Evolutionary conservation across 1,140 invertebrate species (phyloP), one percentile per base, ranked within the genome.

Genomic region (Philaenus spumarius): DNA sequence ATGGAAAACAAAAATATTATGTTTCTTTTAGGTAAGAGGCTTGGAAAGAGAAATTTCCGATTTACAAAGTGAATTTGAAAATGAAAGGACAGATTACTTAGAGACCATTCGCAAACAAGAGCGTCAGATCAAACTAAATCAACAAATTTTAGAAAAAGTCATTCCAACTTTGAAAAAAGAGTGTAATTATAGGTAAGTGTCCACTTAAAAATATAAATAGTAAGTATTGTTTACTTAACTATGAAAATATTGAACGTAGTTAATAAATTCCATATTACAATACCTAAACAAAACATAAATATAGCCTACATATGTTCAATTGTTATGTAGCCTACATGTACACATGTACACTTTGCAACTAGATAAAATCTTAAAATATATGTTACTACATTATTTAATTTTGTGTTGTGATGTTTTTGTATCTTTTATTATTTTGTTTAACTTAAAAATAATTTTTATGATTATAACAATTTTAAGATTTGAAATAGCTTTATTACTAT

Each of bases 11-110:
- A n/a, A n/a, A n/a, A n/a, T n/a, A n/a, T n/a, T n/a, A n/a, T n/a
- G n/a, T n/a, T n/a, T n/a, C n/a, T 60, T 63, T 35, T 51, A 82
- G 79, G 73, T 84, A 14, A 77, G 78, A 68, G 71, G 78, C 20
- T 67, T 88, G 47, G 84, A 90, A 67, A 73, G 81, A 60, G 90
- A 93, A 71, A 85, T 93, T 9, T 70, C 73, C 17, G 90, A 93
- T 73, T 72, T 93, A 1, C 88, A 91, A 63, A 80, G 84, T 39
- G 90, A 93, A 75, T 93, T 93, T 73, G 87, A 93, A 73, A 77
- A 81, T 53, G 90, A 93, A 67, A 71, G 90, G 11, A 82, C 87
- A 2, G 90, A 93, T 69, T 93, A 93, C 67, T 72, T 93, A 42
- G 90, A 93, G 69, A 89, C 89, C 2, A 90, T 93, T 40, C 72